Base-by-base conservation (phyloP, 2,113 vertebrate species). In the Scophthalmus maximus region DNA sequence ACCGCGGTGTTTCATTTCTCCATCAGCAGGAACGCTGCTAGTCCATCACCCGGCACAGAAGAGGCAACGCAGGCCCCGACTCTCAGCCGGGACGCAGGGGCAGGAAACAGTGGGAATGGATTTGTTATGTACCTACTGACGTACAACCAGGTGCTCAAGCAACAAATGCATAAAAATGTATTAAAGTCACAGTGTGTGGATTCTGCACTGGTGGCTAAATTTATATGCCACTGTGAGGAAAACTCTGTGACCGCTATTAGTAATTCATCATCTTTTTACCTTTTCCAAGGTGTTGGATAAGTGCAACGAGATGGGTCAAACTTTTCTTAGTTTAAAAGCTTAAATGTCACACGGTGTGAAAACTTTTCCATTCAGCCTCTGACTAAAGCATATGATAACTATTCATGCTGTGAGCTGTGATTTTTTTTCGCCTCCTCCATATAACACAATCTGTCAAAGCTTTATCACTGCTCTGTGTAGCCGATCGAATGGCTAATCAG, bases 91-190 rank as follows among this genome's bases (percentile, higher is more conserved):
- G 63, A 27, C 30, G 58, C 26, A 22, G 71, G 57, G 30, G 36
- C 46, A n/a, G 47, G 52, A 57, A 74, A 56, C 76, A 56, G 63
- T 0, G 46, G 67, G 61, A 66, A 84, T 87, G 79, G 79, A 85
- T 87, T 89, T 81, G 46, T 82, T 79, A 64, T 83, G 87, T 89
- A 77, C 63, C 78, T 65, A 73, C 75, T 67, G 77, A 83, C 49
- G 22, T 49, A 66, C 65, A 26, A 75, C 50, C 67, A 77, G 73
- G 76, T 64, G 81, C 55, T 78, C 32, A 62, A 75, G 61, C 18
- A 27, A 50, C 1, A 5, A 27, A 10, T 22, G 53, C 1, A 55
- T 30, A 29, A 42, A 36, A 30, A 42, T 49, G 47, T 38, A 63
- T 74, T 77, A 78, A 78, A 83, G 61, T 50, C 51, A 26, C 20